Evolutionary conservation across 2,113 vertebrate species (phyloP), one percentile per base, ranked within the genome.

Genomic region (Plecturocebus donacophilus): DNA sequence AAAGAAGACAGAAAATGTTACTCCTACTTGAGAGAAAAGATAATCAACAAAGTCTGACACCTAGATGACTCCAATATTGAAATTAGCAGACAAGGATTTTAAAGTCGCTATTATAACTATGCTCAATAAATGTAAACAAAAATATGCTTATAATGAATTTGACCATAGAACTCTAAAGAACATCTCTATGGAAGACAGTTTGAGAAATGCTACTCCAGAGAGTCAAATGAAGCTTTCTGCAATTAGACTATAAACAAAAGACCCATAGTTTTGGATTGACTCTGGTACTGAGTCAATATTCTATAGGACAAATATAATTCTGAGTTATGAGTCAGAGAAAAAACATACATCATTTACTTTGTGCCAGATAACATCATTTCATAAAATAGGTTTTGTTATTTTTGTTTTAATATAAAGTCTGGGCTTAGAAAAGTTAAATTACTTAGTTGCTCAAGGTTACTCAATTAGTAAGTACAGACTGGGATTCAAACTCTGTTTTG

Each of bases 51-150:
- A 82, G 82, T 68, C 70, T 58, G 80, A 47, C 38, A 32, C 27
- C 87, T 81, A 66, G 81, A 73, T 58, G 32, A 47, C 77, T 13
- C 42, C 88, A 49, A 82, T 70, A 70, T 58, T 84, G 38, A 25
- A 42, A 96, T 79, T 49, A 77, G 49, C 58, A 71, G 89, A 61
- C 42, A 84, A 87, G 77, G 58, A 77, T 81, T 77, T 96, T 91
- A 73, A 96, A 82, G 80, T 77, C 40, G 66, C 45, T 27, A 27
- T 86, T 61, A 54, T 54, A 75, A 47, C 32, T 54, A 86, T n/a
- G 13, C 38, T 86, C 64, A 71, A 32, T 70, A 10, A 79, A 84
- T 71, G 16, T 30, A 70, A 92, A 79, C 49, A 27, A 73, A 90
- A 96, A 86, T 64, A 66, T 66, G 12, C n/a, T 90, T 75, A 52